Evolutionary conservation across 1,140 invertebrate species (phyloP).

Genomic region (Anastatus disparis): DNA sequence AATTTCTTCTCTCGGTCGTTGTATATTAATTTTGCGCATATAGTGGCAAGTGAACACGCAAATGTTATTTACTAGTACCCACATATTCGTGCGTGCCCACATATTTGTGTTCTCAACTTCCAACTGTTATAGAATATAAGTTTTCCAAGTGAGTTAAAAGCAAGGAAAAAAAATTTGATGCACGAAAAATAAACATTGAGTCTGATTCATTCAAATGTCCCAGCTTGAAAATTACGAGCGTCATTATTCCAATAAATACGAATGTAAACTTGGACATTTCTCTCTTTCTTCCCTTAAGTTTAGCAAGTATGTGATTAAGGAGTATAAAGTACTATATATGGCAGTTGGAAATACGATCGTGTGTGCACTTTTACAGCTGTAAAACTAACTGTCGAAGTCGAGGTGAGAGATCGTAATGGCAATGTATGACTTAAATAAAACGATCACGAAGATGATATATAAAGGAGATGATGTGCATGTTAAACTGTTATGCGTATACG

Average conservation of each 20-base stretch:
- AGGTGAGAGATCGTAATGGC: not conserved
- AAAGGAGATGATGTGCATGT: not conserved
- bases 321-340: not conserved
- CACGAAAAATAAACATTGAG: not conserved
- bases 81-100: not conserved
- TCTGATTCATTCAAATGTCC: not conserved
- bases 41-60: conserved; percentile 1
- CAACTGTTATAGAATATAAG: not conserved
- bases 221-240: not conserved
- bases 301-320: not conserved
- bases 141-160: not conserved
- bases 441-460: not conserved
- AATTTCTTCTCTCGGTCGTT: conserved; percentile 14
- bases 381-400: not conserved
- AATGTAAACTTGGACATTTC: not conserved
- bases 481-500: too few relatives aligned
- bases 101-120: not conserved
- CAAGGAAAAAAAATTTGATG: not conserved
- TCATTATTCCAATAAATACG: not conserved
- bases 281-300: not conserved
- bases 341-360: not conserved
- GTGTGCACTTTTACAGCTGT: not conserved
- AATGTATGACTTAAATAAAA: not conserved
- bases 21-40: conserved; percentile 14
- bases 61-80: not conserved